Evolutionary conservation across 2,888 invertebrate genomes (phyloP).

Genomic region (Eupithecia abbreviata): DNA sequence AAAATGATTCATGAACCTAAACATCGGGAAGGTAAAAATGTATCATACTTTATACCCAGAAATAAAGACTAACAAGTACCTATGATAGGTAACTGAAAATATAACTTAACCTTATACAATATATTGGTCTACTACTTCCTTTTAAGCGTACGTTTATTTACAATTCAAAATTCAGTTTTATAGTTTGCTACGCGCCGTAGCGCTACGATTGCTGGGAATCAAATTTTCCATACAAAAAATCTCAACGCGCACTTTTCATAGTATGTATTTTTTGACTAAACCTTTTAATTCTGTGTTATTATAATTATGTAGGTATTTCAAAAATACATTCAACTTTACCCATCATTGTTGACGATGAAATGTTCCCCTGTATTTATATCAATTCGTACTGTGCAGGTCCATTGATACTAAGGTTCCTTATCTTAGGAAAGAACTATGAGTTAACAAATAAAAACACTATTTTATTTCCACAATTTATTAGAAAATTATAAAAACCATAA

Average conservation of each 20-base stretch:
- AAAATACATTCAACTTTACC: background rate
- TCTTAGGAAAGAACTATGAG: background rate
- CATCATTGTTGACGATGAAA: background rate
- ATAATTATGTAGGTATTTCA: background rate
- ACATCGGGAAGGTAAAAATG: background rate
- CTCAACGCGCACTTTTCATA: constrained; percentile 21
- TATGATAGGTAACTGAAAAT: background rate
- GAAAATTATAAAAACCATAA: background rate
- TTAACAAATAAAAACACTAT: constrained; percentile 4
- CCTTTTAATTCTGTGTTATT: background rate
- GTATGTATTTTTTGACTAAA: background rate
- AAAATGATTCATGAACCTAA: constrained; percentile 24
- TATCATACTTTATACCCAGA: background rate
- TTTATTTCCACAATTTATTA: background rate
- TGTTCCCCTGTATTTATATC: background rate
- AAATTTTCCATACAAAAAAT: constrained; percentile 13
- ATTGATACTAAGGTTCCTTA: background rate
- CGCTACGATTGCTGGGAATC: background rate
- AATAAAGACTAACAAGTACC: no score
- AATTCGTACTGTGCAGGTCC: background rate
- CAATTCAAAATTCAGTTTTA: background rate
- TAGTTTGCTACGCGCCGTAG: constrained; percentile 2
- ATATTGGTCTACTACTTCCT: background rate
- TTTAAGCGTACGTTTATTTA: background rate
- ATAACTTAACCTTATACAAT: background rate